A percentile compares a stretch with the other conserved stretches of the same genome.
These are phyloP conservation scores for Microplitis manilae DNA, from an alignment of 2,888 invertebrate species.

Conservation along the genomic window DNA sequence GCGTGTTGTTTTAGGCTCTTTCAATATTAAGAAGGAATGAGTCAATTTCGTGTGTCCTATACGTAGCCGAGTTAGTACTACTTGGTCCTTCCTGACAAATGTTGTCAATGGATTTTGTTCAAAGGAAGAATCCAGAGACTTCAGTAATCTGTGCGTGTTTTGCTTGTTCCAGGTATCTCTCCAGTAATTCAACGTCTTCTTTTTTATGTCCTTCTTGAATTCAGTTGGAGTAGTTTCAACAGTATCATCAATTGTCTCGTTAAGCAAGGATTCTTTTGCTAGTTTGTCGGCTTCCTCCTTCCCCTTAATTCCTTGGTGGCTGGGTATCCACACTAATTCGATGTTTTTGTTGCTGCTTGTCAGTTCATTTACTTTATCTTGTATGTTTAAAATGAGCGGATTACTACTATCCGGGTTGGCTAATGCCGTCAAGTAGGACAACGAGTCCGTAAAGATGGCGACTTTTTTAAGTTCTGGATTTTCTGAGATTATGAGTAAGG, in stretches of 20 bases:
- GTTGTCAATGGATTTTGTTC: not conserved
- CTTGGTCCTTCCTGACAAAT: not conserved
- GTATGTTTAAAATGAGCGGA: constrained; percentile 3
- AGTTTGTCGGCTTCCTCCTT: constrained; percentile 14
- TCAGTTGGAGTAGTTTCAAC: not conserved
- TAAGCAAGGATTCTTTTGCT: constrained; percentile 12
- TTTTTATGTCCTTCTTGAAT: not conserved
- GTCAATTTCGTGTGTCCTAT: constrained; percentile 36
- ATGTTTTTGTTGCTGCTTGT: not conserved
- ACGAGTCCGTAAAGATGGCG: constrained; percentile 8
- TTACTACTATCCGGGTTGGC: not conserved
- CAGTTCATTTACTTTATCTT: not conserved
- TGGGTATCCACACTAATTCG: constrained; percentile 14
- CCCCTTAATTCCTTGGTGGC: constrained; percentile 21
- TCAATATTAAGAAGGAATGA: constrained; percentile 13
- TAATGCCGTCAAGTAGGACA: constrained; percentile 9
- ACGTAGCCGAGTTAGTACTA: constrained; percentile 23
- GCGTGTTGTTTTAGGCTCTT: not conserved
- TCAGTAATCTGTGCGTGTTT: not conserved
- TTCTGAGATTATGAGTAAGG: constrained; percentile 1
- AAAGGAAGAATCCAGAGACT: not conserved
- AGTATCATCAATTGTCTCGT: not conserved
- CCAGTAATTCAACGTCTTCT: not conserved
- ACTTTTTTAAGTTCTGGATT: not conserved
- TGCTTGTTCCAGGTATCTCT: not conserved